Conservation (phyloP, 2,888 invertebrate species). For the Malthinus seriepunctatus region DNA sequence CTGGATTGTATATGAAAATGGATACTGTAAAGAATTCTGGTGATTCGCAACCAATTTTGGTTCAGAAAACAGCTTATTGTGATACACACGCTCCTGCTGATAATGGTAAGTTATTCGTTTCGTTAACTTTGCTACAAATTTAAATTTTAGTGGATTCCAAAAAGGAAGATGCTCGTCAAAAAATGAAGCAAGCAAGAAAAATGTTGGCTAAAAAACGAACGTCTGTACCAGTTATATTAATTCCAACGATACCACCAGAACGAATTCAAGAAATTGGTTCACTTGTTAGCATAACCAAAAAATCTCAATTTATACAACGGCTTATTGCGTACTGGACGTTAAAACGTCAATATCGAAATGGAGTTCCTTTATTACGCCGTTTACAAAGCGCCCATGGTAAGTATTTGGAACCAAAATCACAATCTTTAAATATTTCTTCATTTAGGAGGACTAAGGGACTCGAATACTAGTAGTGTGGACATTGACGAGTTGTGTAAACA, state of each 20-base stretch:
- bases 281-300: conserved; percentile 72
- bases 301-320: conserved; percentile 84
- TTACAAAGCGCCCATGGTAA: conserved; percentile 66
- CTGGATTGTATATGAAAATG: conserved; percentile 95
- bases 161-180: conserved; percentile 72
- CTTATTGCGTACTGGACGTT: conserved; percentile 97
- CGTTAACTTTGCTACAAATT: neutral
- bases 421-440: neutral
- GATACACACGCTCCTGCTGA: conserved; percentile 87
- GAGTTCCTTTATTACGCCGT: conserved; percentile 89
- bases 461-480: conserved; percentile 55
- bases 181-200: conserved; percentile 86
- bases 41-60: conserved; percentile 71
- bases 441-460: conserved; percentile 41
- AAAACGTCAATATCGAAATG: conserved; percentile 92
- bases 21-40: conserved; percentile 75
- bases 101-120: conserved; percentile 44
- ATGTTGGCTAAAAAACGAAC: conserved; percentile 82
- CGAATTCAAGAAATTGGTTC: conserved; percentile 85
- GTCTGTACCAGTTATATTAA: conserved; percentile 87
- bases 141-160: conserved; percentile 35
- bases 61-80: conserved; percentile 95
- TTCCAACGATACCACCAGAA: conserved; percentile 90
- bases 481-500: conserved; percentile 80
- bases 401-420: neutral